Conservation (phyloP, 2,113 vertebrate genomes). For the Hiodon alosoides region DNA sequence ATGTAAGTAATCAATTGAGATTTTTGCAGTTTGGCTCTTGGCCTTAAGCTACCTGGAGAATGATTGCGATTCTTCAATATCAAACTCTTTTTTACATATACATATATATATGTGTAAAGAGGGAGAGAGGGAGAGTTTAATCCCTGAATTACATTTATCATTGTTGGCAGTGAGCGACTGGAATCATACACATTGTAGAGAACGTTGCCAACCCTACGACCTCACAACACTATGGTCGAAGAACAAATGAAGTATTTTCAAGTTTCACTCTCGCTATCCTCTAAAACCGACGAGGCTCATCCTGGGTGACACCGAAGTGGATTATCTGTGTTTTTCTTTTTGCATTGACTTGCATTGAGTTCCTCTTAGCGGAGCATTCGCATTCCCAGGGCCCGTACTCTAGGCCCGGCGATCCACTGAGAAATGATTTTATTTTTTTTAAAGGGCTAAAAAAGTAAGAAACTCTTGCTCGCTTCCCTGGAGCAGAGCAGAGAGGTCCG, state of each 20-base stretch:
- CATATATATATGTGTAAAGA: constrained; percentile 14
- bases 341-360: constrained; percentile 93
- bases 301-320: constrained; percentile 57
- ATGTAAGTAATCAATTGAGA: constrained; percentile 46
- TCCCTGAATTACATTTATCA: constrained; percentile 30
- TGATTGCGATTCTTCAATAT: constrained; percentile 58
- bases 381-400: constrained; percentile 47
- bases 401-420: constrained; percentile 22
- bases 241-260: constrained; percentile 65
- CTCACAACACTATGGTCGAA: constrained; percentile 42
- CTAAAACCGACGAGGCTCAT: constrained; percentile 59
- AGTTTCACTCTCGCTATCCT: constrained; percentile 61
- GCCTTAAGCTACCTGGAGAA: constrained; percentile 35
- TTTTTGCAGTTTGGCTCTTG: constrained; percentile 40
- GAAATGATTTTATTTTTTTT: not conserved
- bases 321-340: constrained; percentile 67
- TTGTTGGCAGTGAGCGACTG: constrained; percentile 30
- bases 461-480: constrained; percentile 25
- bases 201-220: not conserved
- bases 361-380: constrained; percentile 62
- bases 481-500: constrained; percentile 14
- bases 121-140: not conserved
- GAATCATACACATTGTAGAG: constrained; percentile 22
- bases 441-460: constrained; percentile 6
- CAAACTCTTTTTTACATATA: constrained; percentile 25